A percentile compares a stretch with the other conserved stretches of the same genome.
Evolutionary conservation across 2,888 invertebrate species (phyloP).

Genomic region (Ophion ventricosus): DNA sequence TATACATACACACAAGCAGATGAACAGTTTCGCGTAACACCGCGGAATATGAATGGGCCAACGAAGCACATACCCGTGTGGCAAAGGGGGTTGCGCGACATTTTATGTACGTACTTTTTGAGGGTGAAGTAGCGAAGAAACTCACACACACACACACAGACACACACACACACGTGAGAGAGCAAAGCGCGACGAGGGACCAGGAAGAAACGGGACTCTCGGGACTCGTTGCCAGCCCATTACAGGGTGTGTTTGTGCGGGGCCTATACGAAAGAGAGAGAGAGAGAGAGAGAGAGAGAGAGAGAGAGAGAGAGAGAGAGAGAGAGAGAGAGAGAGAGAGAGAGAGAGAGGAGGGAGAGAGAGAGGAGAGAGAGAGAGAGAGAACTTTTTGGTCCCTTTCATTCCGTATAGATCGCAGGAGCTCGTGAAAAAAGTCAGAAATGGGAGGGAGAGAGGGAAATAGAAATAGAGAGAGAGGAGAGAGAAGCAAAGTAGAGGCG

Average conservation of each 20-base stretch:
- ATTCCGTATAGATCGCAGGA: slow-evolving; percentile 71
- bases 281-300: not conserved
- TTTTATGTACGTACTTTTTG: slow-evolving; percentile 36
- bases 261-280: not conserved
- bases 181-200: slow-evolving; percentile 58
- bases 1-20: slow-evolving; percentile 32
- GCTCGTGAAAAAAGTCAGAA: slow-evolving; percentile 31
- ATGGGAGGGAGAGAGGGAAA: not conserved
- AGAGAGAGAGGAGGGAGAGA: not conserved
- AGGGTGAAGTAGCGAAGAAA: slow-evolving; percentile 42
- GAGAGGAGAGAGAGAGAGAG: slow-evolving; percentile 1
- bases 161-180: slow-evolving; percentile 18
- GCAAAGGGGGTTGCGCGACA: slow-evolving; percentile 52
- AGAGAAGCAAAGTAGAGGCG: slow-evolving; percentile 66
- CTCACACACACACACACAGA: slow-evolving; percentile 1
- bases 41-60: slow-evolving; percentile 63
- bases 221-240: slow-evolving; percentile 83
- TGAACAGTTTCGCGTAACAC: slow-evolving; percentile 46
- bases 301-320: not conserved
- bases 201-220: slow-evolving; percentile 80
- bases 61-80: not conserved
- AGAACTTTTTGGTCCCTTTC: slow-evolving; percentile 76
- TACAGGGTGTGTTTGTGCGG: slow-evolving; percentile 71
- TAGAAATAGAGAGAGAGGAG: slow-evolving; percentile 16
- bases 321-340: slow-evolving; percentile 8